Evolutionary conservation across 2,888 invertebrate species (phyloP), one percentile per base, ranked within the genome.

Genomic region (Polietes domitor): DNA sequence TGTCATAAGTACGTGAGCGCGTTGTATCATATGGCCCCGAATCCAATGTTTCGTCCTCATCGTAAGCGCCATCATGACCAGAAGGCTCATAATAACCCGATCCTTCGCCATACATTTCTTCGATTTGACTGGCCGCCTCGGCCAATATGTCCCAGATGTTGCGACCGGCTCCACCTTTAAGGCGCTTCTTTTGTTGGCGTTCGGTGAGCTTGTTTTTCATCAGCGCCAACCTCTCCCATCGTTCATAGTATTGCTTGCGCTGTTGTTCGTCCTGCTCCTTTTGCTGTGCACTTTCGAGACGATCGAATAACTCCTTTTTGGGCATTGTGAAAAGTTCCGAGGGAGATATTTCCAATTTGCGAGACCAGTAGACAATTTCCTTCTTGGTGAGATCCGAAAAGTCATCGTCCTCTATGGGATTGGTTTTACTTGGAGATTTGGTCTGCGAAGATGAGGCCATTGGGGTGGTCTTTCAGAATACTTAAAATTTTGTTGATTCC

Each of bases 71-170:
- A n/a, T 72, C 65, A 43, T 65, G 74, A 7, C 50, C 17, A 0
- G 80, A 71, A 1, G 6, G 10, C 0, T 21, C 74, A 17, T 24
- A 43, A 17, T 15, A 12, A 1, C 24, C 47, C 15, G n/a, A 24
- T 5, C 37, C 32, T 5, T 43, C 32, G 0, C 37, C 85, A 41
- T 83, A 83, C 26, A 86, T 50, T 4, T 53, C 1, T 43, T 91
- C 91, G n/a, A 91, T 87, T 7, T 89, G 89, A 0, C 71, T 32
- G 19, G 90, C 91, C 0, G 89, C 89, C 28, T 78, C 6, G 0
- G 87, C 75, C 2, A 91, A 75, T 28, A 91, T 90, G 0, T 87
- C 85, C 88, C 89, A 90, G 9, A 91, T 87, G 75, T 87, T 86
- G 1, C 83, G 83, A 1, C 74, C 80, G 1, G 58, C 63, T 2